phyloP scores from a whole-genome alignment of 2,888 invertebrate species.

The Gymnoscelis rufifasciata region DNA sequence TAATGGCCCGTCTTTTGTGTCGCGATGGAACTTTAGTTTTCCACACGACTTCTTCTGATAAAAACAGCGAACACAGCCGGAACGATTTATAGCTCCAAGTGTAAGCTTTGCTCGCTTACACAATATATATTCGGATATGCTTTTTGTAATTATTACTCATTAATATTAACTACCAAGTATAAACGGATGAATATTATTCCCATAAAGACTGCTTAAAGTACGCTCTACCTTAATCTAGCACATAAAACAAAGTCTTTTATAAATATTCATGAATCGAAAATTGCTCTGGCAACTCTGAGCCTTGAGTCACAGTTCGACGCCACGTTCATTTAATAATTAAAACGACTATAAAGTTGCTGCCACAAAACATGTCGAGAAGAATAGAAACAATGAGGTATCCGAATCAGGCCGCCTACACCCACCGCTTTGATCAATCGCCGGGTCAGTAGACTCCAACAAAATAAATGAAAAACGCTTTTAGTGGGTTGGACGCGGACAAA shows the following conservation, averaged over 20 bases:
- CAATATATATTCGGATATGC: no score
- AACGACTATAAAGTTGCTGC: background rate
- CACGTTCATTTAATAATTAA: no score
- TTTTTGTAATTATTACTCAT: no score
- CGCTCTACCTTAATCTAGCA: no score
- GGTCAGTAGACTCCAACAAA: conserved; percentile 4
- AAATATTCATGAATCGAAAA: no score
- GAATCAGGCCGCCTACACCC: conserved; percentile 3
- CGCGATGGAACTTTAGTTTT: conserved; percentile 6
- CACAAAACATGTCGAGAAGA: background rate
- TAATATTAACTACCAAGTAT: no score
- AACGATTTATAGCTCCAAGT: background rate
- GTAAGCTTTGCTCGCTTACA: background rate
- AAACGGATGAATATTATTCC: no score
- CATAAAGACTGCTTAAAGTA: no score
- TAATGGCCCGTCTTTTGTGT: background rate
- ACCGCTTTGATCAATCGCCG: conserved; percentile 2
- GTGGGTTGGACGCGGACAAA: conserved; percentile 14
- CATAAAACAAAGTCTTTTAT: no score
- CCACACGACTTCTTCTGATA: conserved; percentile 4
- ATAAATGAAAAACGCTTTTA: conserved; percentile 18
- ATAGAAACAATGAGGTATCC: background rate
- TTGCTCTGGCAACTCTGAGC: no score
- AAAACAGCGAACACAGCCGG: background rate
- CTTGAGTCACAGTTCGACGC: no score